Conservation (phyloP, 2,113 vertebrate genomes). For the Pipa parva region DNA sequence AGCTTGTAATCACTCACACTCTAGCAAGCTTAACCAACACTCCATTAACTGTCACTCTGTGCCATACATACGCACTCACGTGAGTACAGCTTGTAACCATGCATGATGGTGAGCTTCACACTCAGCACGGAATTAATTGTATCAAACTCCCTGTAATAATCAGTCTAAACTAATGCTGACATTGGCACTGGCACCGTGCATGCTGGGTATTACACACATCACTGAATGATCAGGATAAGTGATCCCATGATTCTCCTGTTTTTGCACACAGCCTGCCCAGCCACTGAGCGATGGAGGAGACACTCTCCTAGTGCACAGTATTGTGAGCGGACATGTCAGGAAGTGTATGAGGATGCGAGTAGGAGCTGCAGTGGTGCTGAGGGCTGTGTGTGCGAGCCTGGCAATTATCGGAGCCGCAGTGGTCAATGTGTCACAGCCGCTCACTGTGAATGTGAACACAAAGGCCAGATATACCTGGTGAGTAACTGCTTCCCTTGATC, state of each 20-base stretch:
- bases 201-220: neutral
- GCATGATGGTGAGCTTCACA: too few species aligned
- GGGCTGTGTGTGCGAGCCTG: constrained; percentile 68
- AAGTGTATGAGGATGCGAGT: constrained; percentile 53
- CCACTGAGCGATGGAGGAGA: constrained; percentile 67
- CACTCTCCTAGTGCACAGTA: neutral
- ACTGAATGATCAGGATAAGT: too few species aligned
- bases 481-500: constrained; percentile 2
- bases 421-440: constrained; percentile 69
- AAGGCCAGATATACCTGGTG: constrained; percentile 58
- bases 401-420: constrained; percentile 62
- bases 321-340: constrained; percentile 70
- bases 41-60: too few species aligned
- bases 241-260: neutral
- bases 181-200: neutral
- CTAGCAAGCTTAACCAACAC: too few species aligned
- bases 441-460: constrained; percentile 71
- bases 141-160: too few species aligned
- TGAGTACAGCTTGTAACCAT: too few species aligned
- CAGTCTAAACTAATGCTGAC: neutral
- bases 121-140: too few species aligned
- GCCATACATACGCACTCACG: too few species aligned
- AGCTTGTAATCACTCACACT: too few species aligned
- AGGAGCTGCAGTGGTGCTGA: constrained; percentile 55
- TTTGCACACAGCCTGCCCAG: constrained; percentile 63